Base-by-base conservation (phyloP, 2,797 vertebrate species). In the Harpagifer antarcticus region DNA sequence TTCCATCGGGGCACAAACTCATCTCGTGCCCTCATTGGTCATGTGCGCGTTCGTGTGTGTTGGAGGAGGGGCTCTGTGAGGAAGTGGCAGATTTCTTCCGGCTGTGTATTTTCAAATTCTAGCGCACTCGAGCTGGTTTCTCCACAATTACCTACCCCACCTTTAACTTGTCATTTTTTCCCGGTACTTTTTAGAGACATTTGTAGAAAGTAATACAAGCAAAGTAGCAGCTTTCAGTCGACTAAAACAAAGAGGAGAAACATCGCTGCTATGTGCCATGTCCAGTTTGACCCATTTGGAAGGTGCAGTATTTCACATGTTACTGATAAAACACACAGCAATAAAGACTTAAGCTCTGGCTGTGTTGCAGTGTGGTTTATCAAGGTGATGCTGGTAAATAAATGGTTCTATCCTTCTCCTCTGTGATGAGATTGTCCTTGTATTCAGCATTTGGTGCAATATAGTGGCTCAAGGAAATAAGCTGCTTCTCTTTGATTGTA, bases 221-320 rank as follows among this genome's bases (percentile, higher is more conserved):
- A 50, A 66, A 56, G 48, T 2, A 20, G 57, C 9, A 54, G 1
- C 53, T 68, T 27, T 50, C 0, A 58, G n/a, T 27, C 0, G 0
- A 61, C 15, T 37, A 1, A 37, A 27, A 27, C 23, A 27, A 27
- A 27, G 23, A 27, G 23, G 43, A 58, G 15, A 1, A 67, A 68
- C 13, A 4, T 1, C 1, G 13, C 37, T 27, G 62, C 44, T 16
- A 1, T 9, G 40, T 9, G 52, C 17, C n/a, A 23, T 37, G 9
- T 27, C 33, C 54, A 33, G 27, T 76, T 53, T 19, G 14, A 8
- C 59, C 57, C 33, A 12, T 64, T 50, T 53, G 52, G 15, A 55
- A 3, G 13, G 23, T 70, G 71, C 17, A 14, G 78, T 27, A 84
- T 87, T 84, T 87, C 76, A 81, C 75, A 78, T n/a, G 48, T 7